These are phyloP conservation scores for Zaprionus ghesquierei DNA, from an alignment of 1,140 invertebrate genomes.

Conservation along the genomic window DNA sequence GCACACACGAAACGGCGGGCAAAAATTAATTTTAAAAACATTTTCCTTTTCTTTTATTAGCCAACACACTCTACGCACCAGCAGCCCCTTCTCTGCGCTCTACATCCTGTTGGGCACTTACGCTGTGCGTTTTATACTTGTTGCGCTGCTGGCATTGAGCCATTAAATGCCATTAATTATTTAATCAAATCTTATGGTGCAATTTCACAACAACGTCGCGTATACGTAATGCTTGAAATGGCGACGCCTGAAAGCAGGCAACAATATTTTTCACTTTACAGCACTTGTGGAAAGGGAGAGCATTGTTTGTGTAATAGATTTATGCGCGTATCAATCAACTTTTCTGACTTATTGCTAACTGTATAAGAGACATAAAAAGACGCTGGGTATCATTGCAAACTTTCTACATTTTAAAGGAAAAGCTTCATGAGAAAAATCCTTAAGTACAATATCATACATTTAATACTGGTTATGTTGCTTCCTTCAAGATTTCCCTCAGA, in stretches of 20 bases:
- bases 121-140: conserved; percentile 35
- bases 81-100: too few species aligned
- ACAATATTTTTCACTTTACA: conserved; percentile 32
- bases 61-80: not conserved
- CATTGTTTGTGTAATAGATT: not conserved
- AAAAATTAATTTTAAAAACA: conserved; percentile 46
- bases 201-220: conserved; percentile 16
- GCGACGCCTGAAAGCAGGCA: conserved; percentile 45
- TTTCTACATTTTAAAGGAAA: not conserved
- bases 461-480: not conserved
- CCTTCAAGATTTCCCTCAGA: not conserved
- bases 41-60: conserved; percentile 15
- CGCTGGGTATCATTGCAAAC: too few species aligned
- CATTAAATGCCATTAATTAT: conserved; percentile 59
- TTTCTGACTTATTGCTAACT: not conserved
- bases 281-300: not conserved
- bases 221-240: conserved; percentile 20
- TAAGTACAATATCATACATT: not conserved
- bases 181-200: conserved; percentile 64
- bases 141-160: conserved; percentile 39
- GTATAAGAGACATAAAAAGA: not conserved
- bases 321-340: not conserved
- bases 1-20: not conserved
- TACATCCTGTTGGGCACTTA: not conserved
- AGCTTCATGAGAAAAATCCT: not conserved